Conservation (phyloP, 2,888 invertebrate genomes). For the Catocala sponsa region DNA sequence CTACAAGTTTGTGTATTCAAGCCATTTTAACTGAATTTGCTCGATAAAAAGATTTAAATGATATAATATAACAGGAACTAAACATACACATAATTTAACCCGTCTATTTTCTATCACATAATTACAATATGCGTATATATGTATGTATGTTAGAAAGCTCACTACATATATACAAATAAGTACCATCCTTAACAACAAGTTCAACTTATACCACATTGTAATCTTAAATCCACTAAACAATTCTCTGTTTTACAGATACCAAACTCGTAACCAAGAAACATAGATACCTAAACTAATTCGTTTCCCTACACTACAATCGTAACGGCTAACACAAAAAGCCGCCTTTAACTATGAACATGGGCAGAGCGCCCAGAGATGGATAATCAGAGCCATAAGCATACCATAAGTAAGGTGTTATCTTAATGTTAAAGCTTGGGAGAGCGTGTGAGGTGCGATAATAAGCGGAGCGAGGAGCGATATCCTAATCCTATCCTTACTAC, state of each 20-base stretch:
- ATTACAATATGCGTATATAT: too few relatives aligned
- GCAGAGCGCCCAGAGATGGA: conserved; percentile 48
- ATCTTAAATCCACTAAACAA: conserved; percentile 17
- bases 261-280: conserved; percentile 11
- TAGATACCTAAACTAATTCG: conserved; percentile 20
- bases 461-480: conserved; percentile 48
- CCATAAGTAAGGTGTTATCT: conserved; percentile 77
- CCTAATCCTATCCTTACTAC: too few relatives aligned
- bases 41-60: too few relatives aligned
- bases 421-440: conserved; percentile 66
- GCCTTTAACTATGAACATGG: conserved; percentile 47
- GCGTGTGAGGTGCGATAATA: conserved; percentile 24
- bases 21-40: too few relatives aligned
- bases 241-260: conserved; percentile 12
- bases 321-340: conserved; percentile 43
- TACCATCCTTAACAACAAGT: not conserved
- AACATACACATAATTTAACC: too few relatives aligned
- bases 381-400: conserved; percentile 58
- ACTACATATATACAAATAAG: not conserved
- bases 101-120: too few relatives aligned
- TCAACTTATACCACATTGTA: conserved; percentile 3
- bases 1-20: too few relatives aligned
- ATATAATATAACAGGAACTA: too few relatives aligned
- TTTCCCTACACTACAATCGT: conserved; percentile 14
- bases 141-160: too few relatives aligned